Conservation (phyloP, 1,140 invertebrate species). For the Drosophila insularis region DNA sequence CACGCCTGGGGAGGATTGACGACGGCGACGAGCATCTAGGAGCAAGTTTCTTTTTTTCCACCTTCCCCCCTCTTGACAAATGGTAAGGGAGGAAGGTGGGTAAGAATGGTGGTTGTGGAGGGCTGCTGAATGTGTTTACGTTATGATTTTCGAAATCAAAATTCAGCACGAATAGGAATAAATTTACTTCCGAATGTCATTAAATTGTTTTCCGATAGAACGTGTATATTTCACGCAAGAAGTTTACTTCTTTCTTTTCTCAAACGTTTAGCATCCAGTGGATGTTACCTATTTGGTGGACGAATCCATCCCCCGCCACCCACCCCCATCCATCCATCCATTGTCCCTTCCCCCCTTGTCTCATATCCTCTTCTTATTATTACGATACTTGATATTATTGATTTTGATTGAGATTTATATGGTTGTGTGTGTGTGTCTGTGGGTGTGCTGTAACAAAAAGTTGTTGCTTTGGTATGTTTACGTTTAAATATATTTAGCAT, state of each 20-base stretch:
- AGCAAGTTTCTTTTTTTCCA: conserved; percentile 18
- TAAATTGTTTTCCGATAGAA: conserved; percentile 82
- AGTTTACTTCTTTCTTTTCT: conserved; percentile 31
- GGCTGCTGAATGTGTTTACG: conserved; percentile 74
- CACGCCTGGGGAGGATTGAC: conserved; percentile 68
- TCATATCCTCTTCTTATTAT: conserved; percentile 71
- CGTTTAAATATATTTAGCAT: conserved; percentile 64
- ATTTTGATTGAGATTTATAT: conserved; percentile 80
- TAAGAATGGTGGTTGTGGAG: conserved; percentile 14
- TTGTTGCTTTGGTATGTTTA: conserved; percentile 16
- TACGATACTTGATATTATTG: conserved; percentile 79
- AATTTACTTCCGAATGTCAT: conserved; percentile 82
- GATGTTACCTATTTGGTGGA: conserved; percentile 21
- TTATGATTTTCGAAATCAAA: conserved; percentile 82
- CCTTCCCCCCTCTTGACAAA: too few relatives aligned
- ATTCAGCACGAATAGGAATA: conserved; percentile 82
- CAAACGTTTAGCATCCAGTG: conserved; percentile 19
- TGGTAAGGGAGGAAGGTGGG: not conserved
- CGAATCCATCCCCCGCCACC: conserved; percentile 6
- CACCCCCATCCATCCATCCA: too few relatives aligned
- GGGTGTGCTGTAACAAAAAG: conserved; percentile 1
- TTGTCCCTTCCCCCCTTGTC: conserved; percentile 19
- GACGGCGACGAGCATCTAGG: not conserved
- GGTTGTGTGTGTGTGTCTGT: not conserved
- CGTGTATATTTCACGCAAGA: conserved; percentile 78